Evolutionary conservation across 2,797 vertebrate genomes (phyloP).

Genomic region (Hippoglossus hippoglossus): DNA sequence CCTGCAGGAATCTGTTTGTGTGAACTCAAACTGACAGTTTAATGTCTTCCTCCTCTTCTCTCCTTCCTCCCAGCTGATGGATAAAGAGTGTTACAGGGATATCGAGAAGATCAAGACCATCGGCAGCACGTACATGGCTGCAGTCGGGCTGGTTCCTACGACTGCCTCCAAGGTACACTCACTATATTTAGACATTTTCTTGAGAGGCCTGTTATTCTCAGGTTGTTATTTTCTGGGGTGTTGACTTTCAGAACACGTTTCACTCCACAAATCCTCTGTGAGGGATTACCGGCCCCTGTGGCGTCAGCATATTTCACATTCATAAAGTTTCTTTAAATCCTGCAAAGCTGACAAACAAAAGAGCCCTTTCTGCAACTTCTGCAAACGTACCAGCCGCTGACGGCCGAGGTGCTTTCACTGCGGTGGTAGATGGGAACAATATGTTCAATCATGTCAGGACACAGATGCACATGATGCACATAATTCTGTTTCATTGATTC

Average conservation of each 20-base stretch:
- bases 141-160: constrained; percentile 95
- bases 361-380: constrained; percentile 47
- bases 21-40: constrained; percentile 26
- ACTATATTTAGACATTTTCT: constrained; percentile 34
- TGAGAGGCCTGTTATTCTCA: constrained; percentile 30
- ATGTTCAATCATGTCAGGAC: not conserved
- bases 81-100: constrained; percentile 96
- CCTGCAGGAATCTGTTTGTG: not conserved
- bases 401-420: constrained; percentile 10
- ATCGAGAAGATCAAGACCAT: constrained; percentile 99
- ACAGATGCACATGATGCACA: constrained; percentile 8
- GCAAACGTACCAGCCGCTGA: constrained; percentile 20
- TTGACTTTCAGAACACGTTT: constrained; percentile 60
- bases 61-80: constrained; percentile 88
- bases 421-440: not conserved
- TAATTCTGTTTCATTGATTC: constrained; percentile 24
- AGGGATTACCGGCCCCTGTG: constrained; percentile 52
- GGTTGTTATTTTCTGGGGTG: constrained; percentile 14
- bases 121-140: constrained; percentile 98
- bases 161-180: constrained; percentile 89
- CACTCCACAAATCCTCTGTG: constrained; percentile 47
- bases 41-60: constrained; percentile 5
- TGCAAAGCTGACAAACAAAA: constrained; percentile 64
- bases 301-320: constrained; percentile 59
- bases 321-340: constrained; percentile 59